Evolutionary conservation across 2,888 invertebrate species (phyloP), one percentile per base, ranked within the genome.

Genomic region (Drosophila flavopinicola): DNA sequence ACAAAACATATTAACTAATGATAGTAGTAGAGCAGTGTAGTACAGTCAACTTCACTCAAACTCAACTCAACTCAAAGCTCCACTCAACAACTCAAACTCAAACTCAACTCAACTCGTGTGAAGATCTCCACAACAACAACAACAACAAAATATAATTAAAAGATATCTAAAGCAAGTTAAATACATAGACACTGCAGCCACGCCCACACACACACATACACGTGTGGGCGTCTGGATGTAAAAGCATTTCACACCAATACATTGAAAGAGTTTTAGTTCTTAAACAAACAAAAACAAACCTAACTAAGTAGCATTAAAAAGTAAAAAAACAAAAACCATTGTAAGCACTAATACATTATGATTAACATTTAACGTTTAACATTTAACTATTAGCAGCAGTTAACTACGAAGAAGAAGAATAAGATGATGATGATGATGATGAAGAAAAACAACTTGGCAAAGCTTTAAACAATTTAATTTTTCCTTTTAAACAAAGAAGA

Each of bases 381-480:
- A 78, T 69, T 79, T 79, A 79, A 82, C 74, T 80, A 77, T 77
- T 79, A 77, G 78, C 70, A 57, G 84, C 66, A 70, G 66, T 59
- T 48, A 48, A 58, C 56, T 47, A 57, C 41, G 57, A 41, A 17
- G 25, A 41, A 7, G 38, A 42, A 29, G 35, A 65, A 56, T 48
- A 39, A 17, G 64, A 61, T 6, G 35, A 47, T 6, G 53, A 30
- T 10, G 48, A 38, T 11, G 35, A 52, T n/a, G 45, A 63, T 13
- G 33, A 64, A 48, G 25, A 52, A 42, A 54, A 57, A 58, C 66
- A 88, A 88, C 88, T 89, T 88, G 89, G 89, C 89, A 88, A 87
- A 88, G 89, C 88, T 88, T 88, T 88, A 88, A 79, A 79, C 87
- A 80, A 82, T 85, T 84, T 87, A 85, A 86, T 87, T 86, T 84